phyloP scores from a whole-genome alignment of 2,888 invertebrate species.

The Platypus cylindrus region DNA sequence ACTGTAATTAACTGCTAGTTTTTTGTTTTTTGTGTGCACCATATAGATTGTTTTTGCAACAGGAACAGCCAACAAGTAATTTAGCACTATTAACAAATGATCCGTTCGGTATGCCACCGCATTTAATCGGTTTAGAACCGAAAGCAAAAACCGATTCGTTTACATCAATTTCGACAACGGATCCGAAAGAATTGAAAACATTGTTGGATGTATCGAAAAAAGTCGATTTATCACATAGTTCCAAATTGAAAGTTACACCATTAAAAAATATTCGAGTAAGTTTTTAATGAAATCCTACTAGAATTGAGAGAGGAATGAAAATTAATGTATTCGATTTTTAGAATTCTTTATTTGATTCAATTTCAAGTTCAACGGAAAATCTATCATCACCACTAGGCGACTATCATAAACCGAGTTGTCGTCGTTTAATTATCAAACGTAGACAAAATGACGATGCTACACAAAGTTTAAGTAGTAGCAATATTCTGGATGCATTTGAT shows the following conservation, averaged over 20 bases:
- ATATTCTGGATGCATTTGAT: constrained; percentile 17
- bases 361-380: constrained; percentile 13
- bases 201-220: constrained; percentile 27
- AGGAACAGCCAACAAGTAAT: constrained; percentile 18
- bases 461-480: constrained; percentile 14
- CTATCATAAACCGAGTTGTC: constrained; percentile 19
- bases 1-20: not conserved
- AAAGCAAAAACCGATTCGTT: constrained; percentile 16
- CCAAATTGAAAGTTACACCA: constrained; percentile 23
- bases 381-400: constrained; percentile 11
- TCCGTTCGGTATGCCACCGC: constrained; percentile 27
- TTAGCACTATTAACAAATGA: constrained; percentile 22
- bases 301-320: not conserved
- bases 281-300: constrained; percentile 2
- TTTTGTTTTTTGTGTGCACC: too few species aligned
- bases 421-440: constrained; percentile 19
- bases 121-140: constrained; percentile 26
- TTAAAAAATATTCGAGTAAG: constrained; percentile 22
- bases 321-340: constrained; percentile 24
- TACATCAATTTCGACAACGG: constrained; percentile 23
- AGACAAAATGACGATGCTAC: constrained; percentile 11
- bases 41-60: constrained; percentile 20
- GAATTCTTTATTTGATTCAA: constrained; percentile 70
- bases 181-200: constrained; percentile 28
- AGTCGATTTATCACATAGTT: constrained; percentile 19